A percentile compares a stretch with the other conserved stretches of the same genome.
Conservation (phyloP, 2,113 vertebrate species). For the Percopsis transmontana region DNA sequence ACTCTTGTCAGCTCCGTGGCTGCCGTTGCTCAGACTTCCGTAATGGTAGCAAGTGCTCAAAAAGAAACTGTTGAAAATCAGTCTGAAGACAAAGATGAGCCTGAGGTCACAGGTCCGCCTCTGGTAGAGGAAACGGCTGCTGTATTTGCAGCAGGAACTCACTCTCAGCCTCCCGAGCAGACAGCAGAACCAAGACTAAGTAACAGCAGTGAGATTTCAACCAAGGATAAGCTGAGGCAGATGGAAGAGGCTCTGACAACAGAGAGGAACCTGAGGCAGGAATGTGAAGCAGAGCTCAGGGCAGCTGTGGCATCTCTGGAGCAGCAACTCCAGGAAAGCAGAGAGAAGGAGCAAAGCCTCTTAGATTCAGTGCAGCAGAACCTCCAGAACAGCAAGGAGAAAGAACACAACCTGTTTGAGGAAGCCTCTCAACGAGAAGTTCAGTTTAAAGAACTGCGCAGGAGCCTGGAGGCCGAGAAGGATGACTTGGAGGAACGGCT, state of each 20-base stretch:
- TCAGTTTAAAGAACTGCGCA: constrained; percentile 78
- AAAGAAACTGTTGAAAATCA: constrained; percentile 31
- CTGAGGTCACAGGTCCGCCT: constrained; percentile 1
- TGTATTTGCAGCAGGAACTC: constrained; percentile 20
- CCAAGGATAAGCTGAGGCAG: constrained; percentile 48
- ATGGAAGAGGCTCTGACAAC: constrained; percentile 56
- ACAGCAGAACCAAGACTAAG: constrained; percentile 30
- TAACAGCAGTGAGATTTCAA: constrained; percentile 23
- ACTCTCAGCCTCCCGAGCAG: constrained; percentile 20
- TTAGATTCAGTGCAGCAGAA: constrained; percentile 54
- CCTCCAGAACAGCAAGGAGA: constrained; percentile 63
- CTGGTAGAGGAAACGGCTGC: constrained; percentile 6
- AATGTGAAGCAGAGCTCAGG: constrained; percentile 50
- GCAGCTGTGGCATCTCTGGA: constrained; percentile 46
- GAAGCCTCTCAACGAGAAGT: constrained; percentile 68
- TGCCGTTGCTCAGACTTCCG: constrained; percentile 41
- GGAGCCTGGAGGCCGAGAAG: constrained; percentile 85
- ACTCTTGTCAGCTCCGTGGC: constrained; percentile 26
- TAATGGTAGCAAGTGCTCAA: constrained; percentile 28
- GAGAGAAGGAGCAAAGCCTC: constrained; percentile 28
- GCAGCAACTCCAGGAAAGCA: constrained; percentile 47
- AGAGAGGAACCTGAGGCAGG: constrained; percentile 59
- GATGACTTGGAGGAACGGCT: constrained; percentile 95
- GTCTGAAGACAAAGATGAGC: constrained; percentile 18
- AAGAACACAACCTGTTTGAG: constrained; percentile 61